Evolutionary conservation across 2,888 invertebrate genomes (phyloP).

Genomic region (Brenthis daphne): DNA sequence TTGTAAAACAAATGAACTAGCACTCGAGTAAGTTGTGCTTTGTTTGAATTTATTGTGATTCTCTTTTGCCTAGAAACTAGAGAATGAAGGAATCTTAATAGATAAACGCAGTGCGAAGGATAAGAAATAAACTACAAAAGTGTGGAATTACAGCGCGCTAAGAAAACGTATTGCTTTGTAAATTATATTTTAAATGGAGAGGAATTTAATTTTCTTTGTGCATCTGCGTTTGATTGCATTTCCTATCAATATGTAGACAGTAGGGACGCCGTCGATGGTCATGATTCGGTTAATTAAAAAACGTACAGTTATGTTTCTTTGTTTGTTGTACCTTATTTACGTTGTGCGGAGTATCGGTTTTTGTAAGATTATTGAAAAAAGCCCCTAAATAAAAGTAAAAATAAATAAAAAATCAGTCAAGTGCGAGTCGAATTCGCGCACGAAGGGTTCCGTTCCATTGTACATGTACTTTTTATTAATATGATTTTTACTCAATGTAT

Average conservation of each 20-base stretch:
- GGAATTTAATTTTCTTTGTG: constrained; percentile 23
- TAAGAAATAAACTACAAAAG: constrained; percentile 3
- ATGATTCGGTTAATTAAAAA: constrained; percentile 13
- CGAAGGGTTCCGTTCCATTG: too few species aligned
- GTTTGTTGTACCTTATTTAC: background rate
- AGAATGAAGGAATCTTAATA: constrained; percentile 15
- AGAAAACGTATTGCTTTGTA: constrained; percentile 16
- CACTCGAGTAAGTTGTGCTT: background rate
- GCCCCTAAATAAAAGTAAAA: too few species aligned
- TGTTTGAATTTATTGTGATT: constrained; percentile 9
- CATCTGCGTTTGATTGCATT: constrained; percentile 23
- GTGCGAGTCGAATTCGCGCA: too few species aligned
- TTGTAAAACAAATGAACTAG: background rate
- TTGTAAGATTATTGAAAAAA: too few species aligned
- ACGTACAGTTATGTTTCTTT: background rate
- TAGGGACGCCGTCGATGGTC: background rate
- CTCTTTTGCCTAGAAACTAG: constrained; percentile 4
- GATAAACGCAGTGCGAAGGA: background rate
- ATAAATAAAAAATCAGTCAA: too few species aligned
- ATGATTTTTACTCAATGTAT: too few species aligned
- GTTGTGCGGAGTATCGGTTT: too few species aligned
- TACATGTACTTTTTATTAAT: too few species aligned
- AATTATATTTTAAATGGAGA: constrained; percentile 9
- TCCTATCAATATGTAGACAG: constrained; percentile 5
- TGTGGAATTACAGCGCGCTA: constrained; percentile 10